Percentiles rank a stretch among this genome's conserved stretches.
Evolutionary conservation across 2,113 vertebrate species (phyloP).

Genomic region (Hiodon alosoides): DNA sequence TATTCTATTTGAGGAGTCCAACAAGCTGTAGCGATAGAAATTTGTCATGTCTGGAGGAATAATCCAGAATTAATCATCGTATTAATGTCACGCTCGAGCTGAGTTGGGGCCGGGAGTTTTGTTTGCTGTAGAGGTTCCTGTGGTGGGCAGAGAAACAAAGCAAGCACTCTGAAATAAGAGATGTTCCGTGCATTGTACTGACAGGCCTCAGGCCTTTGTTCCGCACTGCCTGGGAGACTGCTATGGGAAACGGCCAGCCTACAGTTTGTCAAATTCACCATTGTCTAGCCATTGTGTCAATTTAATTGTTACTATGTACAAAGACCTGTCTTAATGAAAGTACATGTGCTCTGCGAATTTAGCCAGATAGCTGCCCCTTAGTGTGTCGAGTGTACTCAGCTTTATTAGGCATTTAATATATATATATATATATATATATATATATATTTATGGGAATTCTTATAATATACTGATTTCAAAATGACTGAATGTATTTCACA

Average conservation of each 20-base stretch:
- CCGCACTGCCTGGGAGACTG: constrained; percentile 58
- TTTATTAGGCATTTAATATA: constrained; percentile 53
- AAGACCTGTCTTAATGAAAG: constrained; percentile 60
- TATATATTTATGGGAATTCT: constrained; percentile 23
- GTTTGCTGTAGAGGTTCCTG: constrained; percentile 65
- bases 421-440: no score
- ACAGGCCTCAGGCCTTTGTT: constrained; percentile 60
- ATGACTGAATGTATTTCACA: constrained; percentile 15
- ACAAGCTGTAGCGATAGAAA: constrained; percentile 42
- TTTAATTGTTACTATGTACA: constrained; percentile 66
- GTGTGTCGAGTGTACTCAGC: constrained; percentile 51
- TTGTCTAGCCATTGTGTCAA: constrained; percentile 59
- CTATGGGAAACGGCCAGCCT: constrained; percentile 64
- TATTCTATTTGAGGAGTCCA: constrained; percentile 44
- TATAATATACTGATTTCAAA: not conserved
- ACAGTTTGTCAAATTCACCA: constrained; percentile 62
- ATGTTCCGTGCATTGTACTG: constrained; percentile 59
- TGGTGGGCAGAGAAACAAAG: constrained; percentile 60
- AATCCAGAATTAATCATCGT: constrained; percentile 60
- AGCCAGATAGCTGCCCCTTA: constrained; percentile 59
- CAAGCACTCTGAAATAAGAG: constrained; percentile 53
- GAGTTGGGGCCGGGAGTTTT: constrained; percentile 60
- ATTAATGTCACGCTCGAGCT: constrained; percentile 55
- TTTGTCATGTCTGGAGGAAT: constrained; percentile 57
- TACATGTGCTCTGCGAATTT: constrained; percentile 58